phyloP scores from a whole-genome alignment of 2,113 vertebrate genomes.

The Saccopteryx leptura region DNA sequence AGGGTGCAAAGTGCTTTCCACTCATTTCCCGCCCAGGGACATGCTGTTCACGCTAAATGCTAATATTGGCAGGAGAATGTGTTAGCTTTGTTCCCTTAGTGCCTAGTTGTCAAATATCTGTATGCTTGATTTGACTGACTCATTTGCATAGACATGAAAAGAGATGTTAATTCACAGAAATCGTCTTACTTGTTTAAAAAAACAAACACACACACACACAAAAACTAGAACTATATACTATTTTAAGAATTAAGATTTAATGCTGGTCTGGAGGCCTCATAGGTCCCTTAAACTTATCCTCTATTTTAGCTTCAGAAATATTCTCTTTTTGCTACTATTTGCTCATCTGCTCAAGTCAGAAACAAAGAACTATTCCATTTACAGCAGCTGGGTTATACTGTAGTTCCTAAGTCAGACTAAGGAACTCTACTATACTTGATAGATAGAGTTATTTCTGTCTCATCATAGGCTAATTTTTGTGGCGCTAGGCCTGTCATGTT shows the following conservation, averaged over 20 bases:
- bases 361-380: background rate
- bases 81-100: constrained; percentile 11
- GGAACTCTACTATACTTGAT: background rate
- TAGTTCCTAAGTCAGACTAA: background rate
- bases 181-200: background rate
- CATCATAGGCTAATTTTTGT: background rate
- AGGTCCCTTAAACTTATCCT: background rate
- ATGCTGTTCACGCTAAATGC: constrained; percentile 13
- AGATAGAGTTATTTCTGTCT: background rate
- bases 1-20: background rate
- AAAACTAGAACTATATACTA: background rate
- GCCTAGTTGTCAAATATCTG: background rate
- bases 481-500: background rate
- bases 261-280: background rate
- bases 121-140: background rate
- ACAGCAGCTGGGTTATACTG: background rate
- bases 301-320: background rate
- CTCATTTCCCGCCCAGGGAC: background rate
- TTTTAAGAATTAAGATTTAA: background rate
- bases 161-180: background rate
- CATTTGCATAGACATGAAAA: background rate
- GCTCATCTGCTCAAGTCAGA: background rate
- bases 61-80: constrained; percentile 34
- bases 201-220: too few species aligned
- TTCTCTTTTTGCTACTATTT: background rate